phyloP scores from a whole-genome alignment of 2,797 vertebrate genomes.

The Lagodon rhomboides region DNA sequence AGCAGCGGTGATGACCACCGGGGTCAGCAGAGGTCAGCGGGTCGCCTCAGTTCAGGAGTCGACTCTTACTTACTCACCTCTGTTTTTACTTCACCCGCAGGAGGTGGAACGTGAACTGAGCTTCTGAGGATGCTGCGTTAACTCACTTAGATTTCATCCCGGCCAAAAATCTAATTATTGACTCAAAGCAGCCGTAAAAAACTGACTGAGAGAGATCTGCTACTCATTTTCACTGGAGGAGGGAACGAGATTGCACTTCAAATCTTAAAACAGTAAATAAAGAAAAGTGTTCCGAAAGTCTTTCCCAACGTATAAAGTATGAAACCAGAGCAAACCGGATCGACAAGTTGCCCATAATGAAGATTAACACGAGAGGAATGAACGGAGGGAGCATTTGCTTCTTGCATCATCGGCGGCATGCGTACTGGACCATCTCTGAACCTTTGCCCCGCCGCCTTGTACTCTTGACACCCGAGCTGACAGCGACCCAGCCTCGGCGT shows the following conservation, averaged over 20 bases:
- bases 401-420: background rate
- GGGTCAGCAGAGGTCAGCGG: slow-evolving; percentile 72
- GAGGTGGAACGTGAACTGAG: background rate
- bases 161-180: background rate
- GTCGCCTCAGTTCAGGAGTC: slow-evolving; percentile 62
- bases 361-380: slow-evolving; percentile 59
- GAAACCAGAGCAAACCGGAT: slow-evolving; percentile 17
- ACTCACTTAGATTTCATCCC: background rate
- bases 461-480: background rate
- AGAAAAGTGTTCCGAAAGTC: background rate
- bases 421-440: background rate
- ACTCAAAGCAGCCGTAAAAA: background rate
- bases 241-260: background rate
- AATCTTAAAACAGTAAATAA: background rate
- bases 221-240: background rate
- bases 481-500: slow-evolving; percentile 20
- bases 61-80: slow-evolving; percentile 19
- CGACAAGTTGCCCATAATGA: background rate
- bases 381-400: slow-evolving; percentile 22
- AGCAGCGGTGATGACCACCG: slow-evolving; percentile 63
- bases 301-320: background rate
- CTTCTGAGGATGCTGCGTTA: background rate
- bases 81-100: slow-evolving; percentile 16
- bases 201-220: background rate
- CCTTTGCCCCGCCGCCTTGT: background rate